These are phyloP conservation scores for Aurelia coerulea DNA, from an alignment of 30 jellyfish, hydroid and myxozoan species.

Conservation along the genomic window DNA sequence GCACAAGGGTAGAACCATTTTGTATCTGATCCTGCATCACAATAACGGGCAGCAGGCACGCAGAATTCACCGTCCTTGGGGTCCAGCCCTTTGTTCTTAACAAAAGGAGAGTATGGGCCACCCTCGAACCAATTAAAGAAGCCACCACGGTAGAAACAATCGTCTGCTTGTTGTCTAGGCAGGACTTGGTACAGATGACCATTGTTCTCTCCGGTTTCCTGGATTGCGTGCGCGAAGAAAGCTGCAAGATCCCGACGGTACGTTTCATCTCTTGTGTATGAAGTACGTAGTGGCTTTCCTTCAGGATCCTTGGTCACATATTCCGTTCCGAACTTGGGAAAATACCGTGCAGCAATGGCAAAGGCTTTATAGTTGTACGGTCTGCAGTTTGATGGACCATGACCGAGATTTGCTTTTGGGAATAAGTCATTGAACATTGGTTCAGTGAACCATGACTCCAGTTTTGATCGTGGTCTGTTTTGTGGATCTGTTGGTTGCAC, in stretches of 20 bases:
- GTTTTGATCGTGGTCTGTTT: conserved; percentile 77
- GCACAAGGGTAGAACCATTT: conserved; percentile 92
- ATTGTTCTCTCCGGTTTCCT: conserved; percentile 94
- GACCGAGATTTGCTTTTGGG: conserved; percentile 91
- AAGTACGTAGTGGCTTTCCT: conserved; percentile 56
- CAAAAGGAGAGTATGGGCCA: conserved; percentile 93
- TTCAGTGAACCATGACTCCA: conserved; percentile 90
- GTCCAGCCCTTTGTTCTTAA: conserved; percentile 83
- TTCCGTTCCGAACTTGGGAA: conserved; percentile 94
- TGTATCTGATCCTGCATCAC: conserved; percentile 82
- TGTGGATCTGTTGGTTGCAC: conserved; percentile 88
- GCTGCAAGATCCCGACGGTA: conserved; percentile 91
- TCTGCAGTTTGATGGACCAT: conserved; percentile 90
- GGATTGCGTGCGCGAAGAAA: conserved; percentile 93
- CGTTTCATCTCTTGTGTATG: conserved; percentile 75
- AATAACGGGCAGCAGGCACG: conserved; percentile 87
- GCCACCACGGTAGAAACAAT: conserved; percentile 93
- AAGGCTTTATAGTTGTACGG: conserved; percentile 95
- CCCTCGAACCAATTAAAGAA: conserved; percentile 96
- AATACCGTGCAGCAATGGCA: conserved; percentile 87
- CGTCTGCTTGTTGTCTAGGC: conserved; percentile 85
- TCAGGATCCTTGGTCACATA: conserved; percentile 77
- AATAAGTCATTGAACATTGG: conserved; percentile 80
- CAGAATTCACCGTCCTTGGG: conserved; percentile 88
- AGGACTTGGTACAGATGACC: conserved; percentile 84